Evolutionary conservation across 2,797 vertebrate species (phyloP).

Genomic region (Siniperca undulata): DNA sequence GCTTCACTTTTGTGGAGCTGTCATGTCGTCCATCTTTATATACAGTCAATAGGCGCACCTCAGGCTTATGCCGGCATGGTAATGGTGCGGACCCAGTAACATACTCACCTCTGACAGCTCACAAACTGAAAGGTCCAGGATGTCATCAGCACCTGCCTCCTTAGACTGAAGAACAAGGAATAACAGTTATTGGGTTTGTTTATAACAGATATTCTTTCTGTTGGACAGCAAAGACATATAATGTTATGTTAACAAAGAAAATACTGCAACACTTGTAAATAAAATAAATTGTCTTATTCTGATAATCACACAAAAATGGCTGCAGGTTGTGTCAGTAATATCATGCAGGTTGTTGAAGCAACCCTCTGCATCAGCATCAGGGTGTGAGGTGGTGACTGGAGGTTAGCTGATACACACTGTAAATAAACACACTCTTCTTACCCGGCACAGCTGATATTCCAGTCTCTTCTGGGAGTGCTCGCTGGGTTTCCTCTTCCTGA

Average conservation of each 20-base stretch:
- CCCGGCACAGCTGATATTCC: conserved; percentile 94
- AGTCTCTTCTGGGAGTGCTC: conserved; percentile 92
- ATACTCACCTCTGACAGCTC: conserved; percentile 92
- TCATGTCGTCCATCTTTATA: no score
- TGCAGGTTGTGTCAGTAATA: not conserved
- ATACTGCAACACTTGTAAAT: not conserved
- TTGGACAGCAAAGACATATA: not conserved
- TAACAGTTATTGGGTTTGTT: not conserved
- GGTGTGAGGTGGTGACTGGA: no score
- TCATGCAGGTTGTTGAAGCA: not conserved
- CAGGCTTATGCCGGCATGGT: no score
- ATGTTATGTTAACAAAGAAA: not conserved
- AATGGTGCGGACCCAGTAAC: not conserved
- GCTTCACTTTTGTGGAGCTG: no score
- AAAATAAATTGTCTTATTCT: no score
- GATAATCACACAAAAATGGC: not conserved
- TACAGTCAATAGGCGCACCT: no score
- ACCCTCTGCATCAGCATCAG: no score
- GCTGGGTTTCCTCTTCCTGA: conserved; percentile 92
- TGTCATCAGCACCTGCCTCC: conserved; percentile 94
- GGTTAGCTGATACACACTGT: not conserved
- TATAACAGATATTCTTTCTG: not conserved
- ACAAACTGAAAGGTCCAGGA: conserved; percentile 93
- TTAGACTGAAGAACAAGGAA: conserved; percentile 86
- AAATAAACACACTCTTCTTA: conserved; percentile 70